These are phyloP conservation scores for Lepidothrix coronata DNA, from an alignment of 2,113 vertebrate species.

Conservation along the genomic window DNA sequence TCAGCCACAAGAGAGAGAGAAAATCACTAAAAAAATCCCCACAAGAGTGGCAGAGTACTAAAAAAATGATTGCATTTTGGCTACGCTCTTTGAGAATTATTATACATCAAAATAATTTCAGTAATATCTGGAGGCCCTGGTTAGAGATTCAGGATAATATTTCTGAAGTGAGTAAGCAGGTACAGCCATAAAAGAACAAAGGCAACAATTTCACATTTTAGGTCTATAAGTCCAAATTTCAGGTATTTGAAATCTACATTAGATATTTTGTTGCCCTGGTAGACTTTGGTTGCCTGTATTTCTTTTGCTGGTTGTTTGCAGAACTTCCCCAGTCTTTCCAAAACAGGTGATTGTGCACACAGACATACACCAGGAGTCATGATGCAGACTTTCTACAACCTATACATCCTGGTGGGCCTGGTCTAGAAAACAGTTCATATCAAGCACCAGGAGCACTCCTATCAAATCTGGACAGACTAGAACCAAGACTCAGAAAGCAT, in stretches of 20 bases:
- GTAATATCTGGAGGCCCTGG: not conserved
- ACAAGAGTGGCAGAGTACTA: not conserved
- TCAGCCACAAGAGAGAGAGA: not conserved
- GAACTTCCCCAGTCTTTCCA: not conserved
- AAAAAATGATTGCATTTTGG: not conserved
- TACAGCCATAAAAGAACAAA: not conserved
- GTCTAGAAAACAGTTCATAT: not conserved
- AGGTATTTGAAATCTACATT: not conserved
- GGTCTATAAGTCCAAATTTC: not conserved
- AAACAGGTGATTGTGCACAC: not conserved
- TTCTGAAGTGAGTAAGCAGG: not conserved
- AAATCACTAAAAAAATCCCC: not conserved
- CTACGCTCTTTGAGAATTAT: not conserved
- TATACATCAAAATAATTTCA: not conserved
- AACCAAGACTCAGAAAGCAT: not conserved
- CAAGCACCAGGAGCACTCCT: not conserved
- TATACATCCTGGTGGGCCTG: rapidly evolving
- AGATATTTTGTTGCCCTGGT: not conserved
- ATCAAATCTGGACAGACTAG: not conserved
- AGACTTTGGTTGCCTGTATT: not conserved
- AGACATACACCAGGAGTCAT: not conserved
- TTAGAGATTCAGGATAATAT: not conserved
- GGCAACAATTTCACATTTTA: not conserved
- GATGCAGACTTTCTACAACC: not conserved
- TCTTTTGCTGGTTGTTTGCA: not conserved